A percentile compares a stretch with the other conserved stretches of the same genome.
Conservation (phyloP, 2,113 vertebrate species). For the Paratilapia polleni region DNA sequence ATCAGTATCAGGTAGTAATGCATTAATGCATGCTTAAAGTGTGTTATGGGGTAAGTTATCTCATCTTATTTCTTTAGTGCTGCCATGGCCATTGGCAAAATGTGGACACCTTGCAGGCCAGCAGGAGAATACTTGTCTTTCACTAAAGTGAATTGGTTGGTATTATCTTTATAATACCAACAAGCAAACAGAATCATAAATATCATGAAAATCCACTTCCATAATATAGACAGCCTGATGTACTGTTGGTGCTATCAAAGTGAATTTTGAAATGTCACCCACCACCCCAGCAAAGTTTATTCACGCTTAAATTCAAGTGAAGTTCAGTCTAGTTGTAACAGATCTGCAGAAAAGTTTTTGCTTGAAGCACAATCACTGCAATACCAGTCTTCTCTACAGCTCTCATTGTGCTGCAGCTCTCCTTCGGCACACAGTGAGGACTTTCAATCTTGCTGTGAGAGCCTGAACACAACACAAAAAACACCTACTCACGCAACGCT, state of each 20-base stretch:
- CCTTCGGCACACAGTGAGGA: background rate
- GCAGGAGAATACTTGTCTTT: background rate
- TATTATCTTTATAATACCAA: background rate
- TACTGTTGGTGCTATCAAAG: background rate
- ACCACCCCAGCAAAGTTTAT: background rate
- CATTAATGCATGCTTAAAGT: background rate
- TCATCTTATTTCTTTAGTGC: background rate
- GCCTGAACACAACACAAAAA: background rate
- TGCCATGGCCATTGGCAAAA: accelerated
- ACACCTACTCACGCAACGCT: background rate
- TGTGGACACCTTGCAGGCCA: background rate
- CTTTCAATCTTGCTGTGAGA: background rate
- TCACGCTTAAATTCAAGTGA: background rate
- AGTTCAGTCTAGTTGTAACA: background rate
- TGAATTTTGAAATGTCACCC: conserved; percentile 23
- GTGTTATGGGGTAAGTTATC: background rate
- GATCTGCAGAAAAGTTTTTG: background rate
- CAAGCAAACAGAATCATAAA: background rate
- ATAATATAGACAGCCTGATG: background rate
- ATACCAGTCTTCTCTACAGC: background rate
- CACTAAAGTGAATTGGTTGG: background rate
- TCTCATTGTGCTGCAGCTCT: background rate
- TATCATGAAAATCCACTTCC: background rate
- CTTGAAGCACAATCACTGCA: background rate
- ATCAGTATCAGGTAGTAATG: background rate